Conservation (phyloP, 92 coral and sea anemone genomes). For the Hydrozoanthus gracilis region DNA sequence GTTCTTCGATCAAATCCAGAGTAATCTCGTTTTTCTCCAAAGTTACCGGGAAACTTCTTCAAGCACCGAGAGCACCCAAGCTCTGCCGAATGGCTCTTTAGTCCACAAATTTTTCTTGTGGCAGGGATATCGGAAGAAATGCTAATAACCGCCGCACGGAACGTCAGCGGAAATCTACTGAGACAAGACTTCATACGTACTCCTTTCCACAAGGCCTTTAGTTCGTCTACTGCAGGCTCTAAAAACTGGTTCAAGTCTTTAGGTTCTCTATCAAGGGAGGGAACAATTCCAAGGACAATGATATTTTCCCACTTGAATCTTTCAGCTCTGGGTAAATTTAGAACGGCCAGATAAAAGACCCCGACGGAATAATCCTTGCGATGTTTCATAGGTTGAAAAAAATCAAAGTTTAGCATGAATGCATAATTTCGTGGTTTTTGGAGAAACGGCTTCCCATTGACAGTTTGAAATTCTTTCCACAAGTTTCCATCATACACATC, state of each 20-base stretch:
- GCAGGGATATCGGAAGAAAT: slow-evolving; percentile 67
- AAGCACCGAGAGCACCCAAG: slow-evolving; percentile 64
- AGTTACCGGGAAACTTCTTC: slow-evolving; percentile 61
- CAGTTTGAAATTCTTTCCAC: slow-evolving; percentile 68
- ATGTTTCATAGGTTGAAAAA: slow-evolving; percentile 74
- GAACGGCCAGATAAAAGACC: slow-evolving; percentile 66
- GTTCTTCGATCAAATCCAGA: slow-evolving; percentile 57
- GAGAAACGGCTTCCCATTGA: slow-evolving; percentile 58
- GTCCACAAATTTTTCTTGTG: neutral
- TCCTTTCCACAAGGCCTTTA: slow-evolving; percentile 65
- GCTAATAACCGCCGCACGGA: slow-evolving; percentile 62
- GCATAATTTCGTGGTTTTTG: slow-evolving; percentile 67
- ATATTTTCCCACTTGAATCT: slow-evolving; percentile 18
- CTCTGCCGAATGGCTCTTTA: slow-evolving; percentile 53
- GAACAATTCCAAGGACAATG: slow-evolving; percentile 43
- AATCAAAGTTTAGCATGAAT: slow-evolving; percentile 76
- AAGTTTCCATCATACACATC: slow-evolving; percentile 69
- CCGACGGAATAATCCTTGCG: slow-evolving; percentile 79
- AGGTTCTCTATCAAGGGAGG: slow-evolving; percentile 61
- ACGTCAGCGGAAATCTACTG: slow-evolving; percentile 51
- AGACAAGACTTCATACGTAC: slow-evolving; percentile 42
- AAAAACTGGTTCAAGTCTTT: slow-evolving; percentile 62
- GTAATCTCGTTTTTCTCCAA: slow-evolving; percentile 62
- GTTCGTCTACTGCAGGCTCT: slow-evolving; percentile 59
- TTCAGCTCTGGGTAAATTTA: slow-evolving; percentile 4